Evolutionary conservation across 2,888 invertebrate genomes (phyloP).

Genomic region (Nephrotoma flavescens): DNA sequence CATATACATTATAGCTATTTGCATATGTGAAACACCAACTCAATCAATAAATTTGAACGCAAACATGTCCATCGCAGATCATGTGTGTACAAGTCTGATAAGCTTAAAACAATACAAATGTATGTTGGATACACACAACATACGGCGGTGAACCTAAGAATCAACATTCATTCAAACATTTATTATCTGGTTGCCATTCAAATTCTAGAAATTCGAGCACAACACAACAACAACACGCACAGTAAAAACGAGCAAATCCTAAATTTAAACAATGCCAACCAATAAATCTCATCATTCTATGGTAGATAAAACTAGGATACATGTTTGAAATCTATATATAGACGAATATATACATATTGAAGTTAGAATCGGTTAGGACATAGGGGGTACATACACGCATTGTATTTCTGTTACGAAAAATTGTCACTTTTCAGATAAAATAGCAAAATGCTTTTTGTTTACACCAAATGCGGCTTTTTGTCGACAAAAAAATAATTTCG

Average conservation of each 20-base stretch:
- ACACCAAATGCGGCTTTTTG: background rate
- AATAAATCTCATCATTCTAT: background rate
- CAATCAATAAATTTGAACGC: background rate
- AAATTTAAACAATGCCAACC: background rate
- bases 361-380: background rate
- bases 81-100: background rate
- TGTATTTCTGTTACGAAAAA: background rate
- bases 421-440: background rate
- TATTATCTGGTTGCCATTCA: background rate
- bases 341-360: background rate
- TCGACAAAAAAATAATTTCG: background rate
- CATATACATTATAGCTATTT: background rate
- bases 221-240: background rate
- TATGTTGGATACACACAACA: background rate
- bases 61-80: background rate
- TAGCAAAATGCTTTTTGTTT: background rate
- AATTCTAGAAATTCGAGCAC: background rate
- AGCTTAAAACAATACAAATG: background rate
- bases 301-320: background rate
- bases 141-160: background rate
- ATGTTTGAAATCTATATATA: background rate
- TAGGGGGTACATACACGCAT: background rate
- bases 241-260: background rate
- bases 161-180: background rate
- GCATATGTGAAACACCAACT: background rate